Percentiles rank a stretch among this genome's conserved stretches.
These are phyloP conservation scores for Agrilus mali DNA, from an alignment of 2,888 invertebrate species.

Conservation along the genomic window DNA sequence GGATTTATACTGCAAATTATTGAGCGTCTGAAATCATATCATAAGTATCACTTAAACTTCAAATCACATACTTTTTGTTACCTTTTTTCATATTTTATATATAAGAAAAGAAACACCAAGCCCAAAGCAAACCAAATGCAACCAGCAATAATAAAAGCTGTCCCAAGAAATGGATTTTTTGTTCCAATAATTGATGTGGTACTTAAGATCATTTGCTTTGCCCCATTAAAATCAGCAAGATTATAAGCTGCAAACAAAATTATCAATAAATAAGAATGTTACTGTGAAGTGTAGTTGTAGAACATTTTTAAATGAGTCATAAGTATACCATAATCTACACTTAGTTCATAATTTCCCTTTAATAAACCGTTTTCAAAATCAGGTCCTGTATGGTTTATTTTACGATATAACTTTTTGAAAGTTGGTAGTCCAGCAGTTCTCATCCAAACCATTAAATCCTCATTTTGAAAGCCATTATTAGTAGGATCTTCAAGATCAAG, in stretches of 20 bases:
- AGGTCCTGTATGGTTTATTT: constrained; percentile 57
- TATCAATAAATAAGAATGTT: too few relatives aligned
- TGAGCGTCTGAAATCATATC: constrained; percentile 50
- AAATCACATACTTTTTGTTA: constrained; percentile 32
- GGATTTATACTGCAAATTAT: constrained; percentile 88
- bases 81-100: constrained; percentile 94
- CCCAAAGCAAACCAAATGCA: constrained; percentile 86
- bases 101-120: constrained; percentile 83
- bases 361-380: constrained; percentile 60
- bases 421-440: constrained; percentile 93
- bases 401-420: constrained; percentile 87
- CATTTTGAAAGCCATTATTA: constrained; percentile 92
- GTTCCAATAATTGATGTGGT: constrained; percentile 95
- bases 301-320: too few relatives aligned
- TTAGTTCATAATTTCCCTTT: constrained; percentile 57
- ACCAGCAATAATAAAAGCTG: constrained; percentile 96
- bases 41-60: not conserved
- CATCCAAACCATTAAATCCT: constrained; percentile 99
- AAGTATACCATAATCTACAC: constrained; percentile 61
- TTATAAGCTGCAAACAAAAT: constrained; percentile 62
- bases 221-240: constrained; percentile 83
- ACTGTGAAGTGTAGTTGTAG: too few relatives aligned
- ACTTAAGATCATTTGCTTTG: constrained; percentile 88
- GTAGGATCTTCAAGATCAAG: constrained; percentile 52
- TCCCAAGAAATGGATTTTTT: constrained; percentile 95